Evolutionary conservation across 2,113 vertebrate genomes (phyloP), one percentile per base, ranked within the genome.

Genomic region (Bos indicus): DNA sequence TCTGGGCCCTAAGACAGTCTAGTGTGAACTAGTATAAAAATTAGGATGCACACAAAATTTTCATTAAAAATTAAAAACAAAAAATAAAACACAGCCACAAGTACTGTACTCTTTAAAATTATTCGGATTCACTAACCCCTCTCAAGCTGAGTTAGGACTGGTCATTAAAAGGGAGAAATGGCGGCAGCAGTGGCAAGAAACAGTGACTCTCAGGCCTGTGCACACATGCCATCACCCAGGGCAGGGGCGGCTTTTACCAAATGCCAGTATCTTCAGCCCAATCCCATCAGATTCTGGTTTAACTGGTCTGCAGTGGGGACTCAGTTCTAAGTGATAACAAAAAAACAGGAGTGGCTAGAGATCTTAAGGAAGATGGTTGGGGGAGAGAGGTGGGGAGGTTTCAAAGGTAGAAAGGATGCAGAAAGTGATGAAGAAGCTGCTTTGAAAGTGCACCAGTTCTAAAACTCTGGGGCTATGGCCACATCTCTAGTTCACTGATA

Each of bases 401-500:
- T 51, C 30, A 5, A 71, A 94, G 52, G 56, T 13, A 16, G 40
- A 90, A 91, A 90, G 89, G 21, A 25, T 1, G 19, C 14, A 80
- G 40, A 36, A 54, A 25, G 40, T 23, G 33, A 23, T 11, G 25
- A 23, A n/a, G 33, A 80, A 40, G n/a, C 46, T 11, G 33, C 48
- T 64, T 26, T 26, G 17, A 43, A 21, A 30, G 54, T 14, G 1
- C 25, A 28, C 15, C 48, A 15, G 25, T 25, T 46, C 43, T 74
- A 26, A 36, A 78, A 84, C 57, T 23, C 28, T 12, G 36, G 71
- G 6, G 17, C 21, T 7, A 3, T 0, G 33, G 12, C 3, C 12
- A 7, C 30, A 1, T n/a, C 1, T 15, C 23, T 8, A 33, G 26
- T 21, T 60, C 0, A 1, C 3, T 14, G 15, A 26, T 1, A 6